Evolutionary conservation across 2,797 vertebrate species (phyloP), one percentile per base, ranked within the genome.

Genomic region (Pteropus rufus): DNA sequence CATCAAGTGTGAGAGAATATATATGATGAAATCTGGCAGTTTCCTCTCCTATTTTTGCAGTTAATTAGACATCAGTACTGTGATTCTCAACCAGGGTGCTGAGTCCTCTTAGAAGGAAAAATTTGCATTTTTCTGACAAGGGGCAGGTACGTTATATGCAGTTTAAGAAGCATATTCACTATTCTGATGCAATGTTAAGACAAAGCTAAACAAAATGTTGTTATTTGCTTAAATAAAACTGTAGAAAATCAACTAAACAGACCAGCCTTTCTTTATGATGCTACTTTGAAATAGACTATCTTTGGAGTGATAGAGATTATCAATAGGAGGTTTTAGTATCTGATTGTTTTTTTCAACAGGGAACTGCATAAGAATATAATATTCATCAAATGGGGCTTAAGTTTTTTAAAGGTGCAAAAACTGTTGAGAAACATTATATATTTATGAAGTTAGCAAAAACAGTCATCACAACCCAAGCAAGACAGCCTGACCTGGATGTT

Each of bases 211-310:
- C 19, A 23, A 89, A 75, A 26, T 12, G 21, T 26, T 76, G 10
- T n/a, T 73, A 44, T 86, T 93, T 92, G 94, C 41, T 81, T 81
- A 93, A 94, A 58, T 72, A 86, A 87, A 91, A 76, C 31, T 56
- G 7, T 7, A 73, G 54, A 54, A 77, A 62, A 80, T 81, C 92
- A 58, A 10, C 12, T 67, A 88, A 62, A 49, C 2, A 26, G 73
- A 29, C 1, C 4, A 93, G 16, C 34, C 65, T 89, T 86, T n/a
- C 46, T 96, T 72, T 89, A 16, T 85, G 77, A 83, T 60, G 14
- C n/a, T 39, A 81, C 26, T 46, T 23, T 36, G 73, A 93, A 86
- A 58, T 41, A 65, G 46, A 2, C 5, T 93, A 14, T 95, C 46
- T 93, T 76, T 93, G 36, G 36, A 88, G 29, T n/a, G 19, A 73